A percentile compares a stretch with the other conserved stretches of the same genome.
Evolutionary conservation across 2,797 vertebrate genomes (phyloP).

Genomic region (Pteropus rufus): DNA sequence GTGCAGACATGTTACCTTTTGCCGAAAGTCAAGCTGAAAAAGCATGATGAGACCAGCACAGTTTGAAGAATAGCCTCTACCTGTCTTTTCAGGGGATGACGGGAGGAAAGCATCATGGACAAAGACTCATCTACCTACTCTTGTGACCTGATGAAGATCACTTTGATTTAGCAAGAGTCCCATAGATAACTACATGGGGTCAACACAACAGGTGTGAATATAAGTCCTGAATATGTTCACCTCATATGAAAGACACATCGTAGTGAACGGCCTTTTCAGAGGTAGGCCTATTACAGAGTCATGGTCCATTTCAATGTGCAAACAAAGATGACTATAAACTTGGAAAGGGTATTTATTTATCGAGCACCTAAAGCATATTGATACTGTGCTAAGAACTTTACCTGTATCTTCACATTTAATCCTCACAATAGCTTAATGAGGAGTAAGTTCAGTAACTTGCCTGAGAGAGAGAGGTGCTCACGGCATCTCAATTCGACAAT

Average conservation of each 20-base stretch:
- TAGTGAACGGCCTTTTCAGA: neutral
- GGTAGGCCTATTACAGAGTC: neutral
- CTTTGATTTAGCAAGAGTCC: neutral
- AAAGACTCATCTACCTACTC: neutral
- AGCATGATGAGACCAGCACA: neutral
- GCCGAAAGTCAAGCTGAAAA: conserved; percentile 62
- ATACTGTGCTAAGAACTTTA: neutral
- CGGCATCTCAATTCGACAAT: neutral
- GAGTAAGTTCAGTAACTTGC: neutral
- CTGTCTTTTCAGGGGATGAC: neutral
- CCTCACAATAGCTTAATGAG: neutral
- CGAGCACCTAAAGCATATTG: neutral
- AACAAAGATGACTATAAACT: neutral
- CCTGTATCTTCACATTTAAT: neutral
- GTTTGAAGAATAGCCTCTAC: conserved; percentile 22
- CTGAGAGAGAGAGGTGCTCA: neutral
- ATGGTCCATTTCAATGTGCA: neutral
- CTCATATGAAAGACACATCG: neutral
- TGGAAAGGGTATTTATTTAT: neutral
- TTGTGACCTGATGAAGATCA: conserved; percentile 11
- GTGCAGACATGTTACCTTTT: conserved; percentile 57
- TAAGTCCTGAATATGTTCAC: neutral
- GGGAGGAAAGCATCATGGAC: neutral
- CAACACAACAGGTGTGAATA: neutral
- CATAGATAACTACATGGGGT: neutral